phyloP scores from a whole-genome alignment of 2,113 vertebrate genomes.

The Nansenia antarctica region DNA sequence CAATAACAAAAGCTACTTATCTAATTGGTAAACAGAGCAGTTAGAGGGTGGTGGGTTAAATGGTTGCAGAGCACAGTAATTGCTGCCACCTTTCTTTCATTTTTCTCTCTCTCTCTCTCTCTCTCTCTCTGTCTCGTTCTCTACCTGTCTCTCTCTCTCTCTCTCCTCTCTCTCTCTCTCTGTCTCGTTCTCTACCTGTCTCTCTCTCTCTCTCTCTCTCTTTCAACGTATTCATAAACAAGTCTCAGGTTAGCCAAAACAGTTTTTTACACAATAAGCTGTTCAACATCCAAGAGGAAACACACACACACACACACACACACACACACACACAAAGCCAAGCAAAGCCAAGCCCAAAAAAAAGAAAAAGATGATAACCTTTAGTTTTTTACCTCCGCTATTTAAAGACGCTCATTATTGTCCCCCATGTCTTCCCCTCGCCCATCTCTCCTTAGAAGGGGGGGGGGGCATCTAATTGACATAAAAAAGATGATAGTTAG shows the following conservation, averaged over 20 bases:
- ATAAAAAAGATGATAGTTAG: no score
- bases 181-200: no score
- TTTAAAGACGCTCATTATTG: slow-evolving; percentile 41
- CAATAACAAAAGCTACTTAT: slow-evolving; percentile 79
- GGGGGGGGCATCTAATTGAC: no score
- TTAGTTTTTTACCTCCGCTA: slow-evolving; percentile 52
- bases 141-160: background rate
- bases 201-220: no score
- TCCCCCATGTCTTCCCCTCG: slow-evolving; percentile 1
- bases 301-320: slow-evolving; percentile 5
- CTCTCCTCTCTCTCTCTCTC: no score
- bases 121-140: background rate
- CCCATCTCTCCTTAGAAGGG: background rate
- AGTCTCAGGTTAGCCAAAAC: background rate
- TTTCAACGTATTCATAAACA: background rate
- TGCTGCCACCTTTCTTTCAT: slow-evolving; percentile 72
- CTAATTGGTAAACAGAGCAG: slow-evolving; percentile 82
- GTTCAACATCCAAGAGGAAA: background rate
- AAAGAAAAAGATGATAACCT: slow-evolving; percentile 66
- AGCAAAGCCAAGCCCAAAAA: slow-evolving; percentile 54
- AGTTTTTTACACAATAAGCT: background rate
- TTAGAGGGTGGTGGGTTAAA: slow-evolving; percentile 80
- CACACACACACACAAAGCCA: slow-evolving; percentile 23
- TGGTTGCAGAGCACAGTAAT: slow-evolving; percentile 79
- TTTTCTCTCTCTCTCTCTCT: background rate